phyloP scores from a whole-genome alignment of 2,888 invertebrate genomes.

The Barypeithes pellucidus region DNA sequence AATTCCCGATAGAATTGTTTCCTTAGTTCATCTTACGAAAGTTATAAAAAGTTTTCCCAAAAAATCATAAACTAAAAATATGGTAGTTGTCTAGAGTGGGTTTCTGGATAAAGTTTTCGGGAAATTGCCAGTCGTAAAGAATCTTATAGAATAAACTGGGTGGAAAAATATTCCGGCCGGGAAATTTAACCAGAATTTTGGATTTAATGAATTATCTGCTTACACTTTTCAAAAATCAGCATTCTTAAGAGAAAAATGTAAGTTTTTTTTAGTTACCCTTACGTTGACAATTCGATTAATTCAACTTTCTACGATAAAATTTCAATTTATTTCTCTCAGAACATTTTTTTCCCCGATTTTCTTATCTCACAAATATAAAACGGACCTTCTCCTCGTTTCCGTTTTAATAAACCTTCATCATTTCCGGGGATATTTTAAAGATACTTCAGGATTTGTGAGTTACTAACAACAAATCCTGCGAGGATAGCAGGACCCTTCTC shows the following conservation, averaged over 20 bases:
- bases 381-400: conserved; percentile 36
- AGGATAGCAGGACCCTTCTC: conserved; percentile 47
- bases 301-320: background rate
- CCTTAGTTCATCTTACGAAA: conserved; percentile 2
- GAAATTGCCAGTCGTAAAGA: background rate
- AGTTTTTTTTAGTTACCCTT: too few relatives aligned
- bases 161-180: background rate
- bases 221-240: too few relatives aligned
- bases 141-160: background rate
- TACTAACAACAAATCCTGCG: conserved; percentile 49
- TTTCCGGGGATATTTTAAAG: conserved; percentile 38
- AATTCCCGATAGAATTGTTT: background rate
- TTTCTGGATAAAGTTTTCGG: background rate
- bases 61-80: conserved; percentile 13
- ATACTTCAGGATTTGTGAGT: conserved; percentile 40
- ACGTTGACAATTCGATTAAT: background rate
- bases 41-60: background rate
- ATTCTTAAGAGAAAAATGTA: too few relatives aligned
- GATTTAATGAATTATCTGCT: too few relatives aligned
- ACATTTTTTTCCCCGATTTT: conserved; percentile 3
- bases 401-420: conserved; percentile 50
- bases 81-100: background rate
- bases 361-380: conserved; percentile 33
- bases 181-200: background rate
- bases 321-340: background rate